Percentiles rank a stretch among this genome's conserved stretches.
These are phyloP conservation scores for Elymnias hypermnestra DNA, from an alignment of 1,140 invertebrate genomes.

Conservation along the genomic window DNA sequence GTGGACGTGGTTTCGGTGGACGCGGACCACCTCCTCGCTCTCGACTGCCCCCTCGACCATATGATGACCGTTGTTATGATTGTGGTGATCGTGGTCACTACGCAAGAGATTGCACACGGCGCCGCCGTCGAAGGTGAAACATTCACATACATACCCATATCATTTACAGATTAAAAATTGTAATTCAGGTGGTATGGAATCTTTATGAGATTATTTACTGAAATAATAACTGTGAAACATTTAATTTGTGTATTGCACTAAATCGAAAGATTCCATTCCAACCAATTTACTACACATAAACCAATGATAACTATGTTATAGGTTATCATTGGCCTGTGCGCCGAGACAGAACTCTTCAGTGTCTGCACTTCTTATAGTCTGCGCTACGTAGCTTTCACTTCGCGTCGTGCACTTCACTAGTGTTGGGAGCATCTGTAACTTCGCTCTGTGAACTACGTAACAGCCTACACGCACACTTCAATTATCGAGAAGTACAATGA, in stretches of 20 bases:
- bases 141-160: too few relatives aligned
- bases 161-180: too few relatives aligned
- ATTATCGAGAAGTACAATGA: conserved; percentile 63
- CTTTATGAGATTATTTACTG: conserved; percentile 24
- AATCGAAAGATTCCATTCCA: conserved; percentile 63
- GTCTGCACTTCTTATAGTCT: conserved; percentile 74
- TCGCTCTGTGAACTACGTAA: conserved; percentile 65
- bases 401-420: conserved; percentile 65
- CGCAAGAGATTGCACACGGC: conserved; percentile 89
- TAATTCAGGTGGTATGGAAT: conserved; percentile 46
- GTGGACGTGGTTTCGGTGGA: conserved; percentile 83
- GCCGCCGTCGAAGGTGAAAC: conserved; percentile 77
- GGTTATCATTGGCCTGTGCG: conserved; percentile 75
- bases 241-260: too few relatives aligned
- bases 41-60: conserved; percentile 82
- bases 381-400: conserved; percentile 72
- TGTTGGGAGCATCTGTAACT: conserved; percentile 66
- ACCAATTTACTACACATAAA: conserved; percentile 57
- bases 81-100: conserved; percentile 95
- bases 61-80: conserved; percentile 92
- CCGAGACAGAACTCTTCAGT: conserved; percentile 71
- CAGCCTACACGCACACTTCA: conserved; percentile 66
- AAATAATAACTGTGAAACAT: too few relatives aligned
- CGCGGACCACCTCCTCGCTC: conserved; percentile 77
- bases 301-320: conserved; percentile 76